Percentiles rank a stretch among this genome's conserved stretches.
These are phyloP conservation scores for Austrofundulus limnaeus DNA, from an alignment of 2,113 vertebrate genomes.

Conservation along the genomic window DNA sequence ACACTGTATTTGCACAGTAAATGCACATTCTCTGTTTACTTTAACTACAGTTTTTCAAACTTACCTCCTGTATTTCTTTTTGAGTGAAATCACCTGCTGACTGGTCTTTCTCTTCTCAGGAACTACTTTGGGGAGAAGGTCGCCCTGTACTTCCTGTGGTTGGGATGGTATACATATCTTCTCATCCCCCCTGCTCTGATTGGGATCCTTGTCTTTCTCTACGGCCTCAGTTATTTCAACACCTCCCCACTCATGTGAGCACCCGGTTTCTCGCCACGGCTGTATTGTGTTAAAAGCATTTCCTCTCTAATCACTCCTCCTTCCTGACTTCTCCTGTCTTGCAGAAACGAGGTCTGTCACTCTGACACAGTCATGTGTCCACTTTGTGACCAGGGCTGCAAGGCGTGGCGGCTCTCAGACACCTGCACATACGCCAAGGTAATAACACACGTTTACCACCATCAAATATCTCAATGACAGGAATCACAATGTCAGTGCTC, in stretches of 20 bases:
- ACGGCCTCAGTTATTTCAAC: constrained; percentile 81
- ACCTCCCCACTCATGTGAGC: constrained; percentile 89
- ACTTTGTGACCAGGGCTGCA: constrained; percentile 83
- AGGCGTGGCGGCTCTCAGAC: constrained; percentile 85
- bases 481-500: neutral
- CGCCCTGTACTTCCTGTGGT: constrained; percentile 92
- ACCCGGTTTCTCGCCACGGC: constrained; percentile 47
- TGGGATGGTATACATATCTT: constrained; percentile 93
- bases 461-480: neutral
- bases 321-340: constrained; percentile 25
- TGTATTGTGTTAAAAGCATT: constrained; percentile 37
- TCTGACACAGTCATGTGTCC: constrained; percentile 89
- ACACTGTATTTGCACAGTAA: too few species aligned
- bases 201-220: constrained; percentile 82
- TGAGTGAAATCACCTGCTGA: neutral
- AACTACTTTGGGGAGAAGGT: constrained; percentile 94
- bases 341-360: constrained; percentile 91
- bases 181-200: constrained; percentile 78
- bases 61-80: too few species aligned
- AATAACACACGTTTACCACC: neutral
- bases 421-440: constrained; percentile 93
- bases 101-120: constrained; percentile 63
- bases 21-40: too few species aligned
- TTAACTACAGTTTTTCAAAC: too few species aligned
- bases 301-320: constrained; percentile 1